Conservation (phyloP, 2,888 invertebrate species). For the Endomychus coccineus region DNA sequence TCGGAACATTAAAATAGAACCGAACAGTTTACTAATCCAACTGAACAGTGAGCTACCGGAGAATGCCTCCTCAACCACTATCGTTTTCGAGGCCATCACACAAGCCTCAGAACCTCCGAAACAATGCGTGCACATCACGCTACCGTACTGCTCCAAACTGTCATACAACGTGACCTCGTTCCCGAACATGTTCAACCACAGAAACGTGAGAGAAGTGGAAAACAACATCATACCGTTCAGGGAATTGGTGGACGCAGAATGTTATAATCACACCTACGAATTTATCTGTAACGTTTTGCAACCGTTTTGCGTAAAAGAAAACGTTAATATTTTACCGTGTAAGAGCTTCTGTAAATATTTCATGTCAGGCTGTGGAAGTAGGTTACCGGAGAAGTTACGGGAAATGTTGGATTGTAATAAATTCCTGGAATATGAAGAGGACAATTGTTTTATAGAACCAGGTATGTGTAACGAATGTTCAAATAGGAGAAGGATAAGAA, state of each 20-base stretch:
- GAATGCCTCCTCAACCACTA: conserved; percentile 39
- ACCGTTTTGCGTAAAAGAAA: conserved; percentile 57
- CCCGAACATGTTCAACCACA: conserved; percentile 71
- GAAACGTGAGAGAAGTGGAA: conserved; percentile 53
- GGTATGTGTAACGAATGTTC: conserved; percentile 43
- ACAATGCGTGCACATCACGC: conserved; percentile 58
- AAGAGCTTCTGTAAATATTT: conserved; percentile 80
- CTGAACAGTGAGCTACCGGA: conserved; percentile 40
- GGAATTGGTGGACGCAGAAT: conserved; percentile 84
- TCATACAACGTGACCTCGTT: conserved; percentile 76
- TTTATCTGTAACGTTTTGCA: conserved; percentile 83
- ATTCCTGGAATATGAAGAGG: conserved; percentile 73
- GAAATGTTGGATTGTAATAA: conserved; percentile 68
- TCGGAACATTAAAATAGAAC: conserved; percentile 57
- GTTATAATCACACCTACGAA: conserved; percentile 80
- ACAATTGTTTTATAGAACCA: conserved; percentile 70
- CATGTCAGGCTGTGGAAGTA: conserved; percentile 71
- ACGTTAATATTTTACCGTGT: conserved; percentile 61
- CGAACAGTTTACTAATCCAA: conserved; percentile 58
- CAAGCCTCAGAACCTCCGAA: conserved; percentile 56
- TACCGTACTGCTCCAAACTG: conserved; percentile 63
- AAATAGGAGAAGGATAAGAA: not conserved
- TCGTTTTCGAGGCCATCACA: conserved; percentile 42
- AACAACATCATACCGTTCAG: conserved; percentile 75
- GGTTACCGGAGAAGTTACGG: conserved; percentile 63